Evolutionary conservation across 2,888 invertebrate genomes (phyloP).

Genomic region (Spilarctia lutea): DNA sequence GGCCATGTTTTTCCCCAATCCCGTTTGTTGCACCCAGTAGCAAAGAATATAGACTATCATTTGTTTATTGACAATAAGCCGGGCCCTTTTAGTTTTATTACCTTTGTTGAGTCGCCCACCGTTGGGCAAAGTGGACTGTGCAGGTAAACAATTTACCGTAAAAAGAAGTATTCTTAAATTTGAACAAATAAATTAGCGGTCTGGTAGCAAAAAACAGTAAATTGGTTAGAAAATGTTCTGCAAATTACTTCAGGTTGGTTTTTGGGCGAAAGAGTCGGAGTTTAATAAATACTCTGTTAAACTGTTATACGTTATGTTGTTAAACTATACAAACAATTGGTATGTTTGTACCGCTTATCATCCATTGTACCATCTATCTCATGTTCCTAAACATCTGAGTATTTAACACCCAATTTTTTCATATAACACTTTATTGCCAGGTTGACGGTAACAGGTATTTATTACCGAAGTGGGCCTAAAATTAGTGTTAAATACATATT

Average conservation of each 20-base stretch:
- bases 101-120: not conserved
- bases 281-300: no score
- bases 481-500: no score
- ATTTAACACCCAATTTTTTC: not conserved
- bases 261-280: no score
- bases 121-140: not conserved
- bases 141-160: conserved; percentile 18
- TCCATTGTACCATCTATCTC: no score
- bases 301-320: no score
- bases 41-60: conserved; percentile 9
- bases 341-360: no score
- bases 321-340: no score
- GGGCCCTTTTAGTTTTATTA: not conserved
- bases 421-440: not conserved
- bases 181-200: not conserved
- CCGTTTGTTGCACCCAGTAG: not conserved
- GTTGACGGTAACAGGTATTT: no score
- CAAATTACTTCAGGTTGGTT: not conserved
- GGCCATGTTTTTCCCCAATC: not conserved
- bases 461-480: no score
- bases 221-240: not conserved
- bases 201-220: not conserved
- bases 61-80: conserved; percentile 11
- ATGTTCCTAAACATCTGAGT: no score
- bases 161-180: not conserved